Evolutionary conservation across 1,140 invertebrate species (phyloP).

Genomic region (Macrobrachium rosenbergii): DNA sequence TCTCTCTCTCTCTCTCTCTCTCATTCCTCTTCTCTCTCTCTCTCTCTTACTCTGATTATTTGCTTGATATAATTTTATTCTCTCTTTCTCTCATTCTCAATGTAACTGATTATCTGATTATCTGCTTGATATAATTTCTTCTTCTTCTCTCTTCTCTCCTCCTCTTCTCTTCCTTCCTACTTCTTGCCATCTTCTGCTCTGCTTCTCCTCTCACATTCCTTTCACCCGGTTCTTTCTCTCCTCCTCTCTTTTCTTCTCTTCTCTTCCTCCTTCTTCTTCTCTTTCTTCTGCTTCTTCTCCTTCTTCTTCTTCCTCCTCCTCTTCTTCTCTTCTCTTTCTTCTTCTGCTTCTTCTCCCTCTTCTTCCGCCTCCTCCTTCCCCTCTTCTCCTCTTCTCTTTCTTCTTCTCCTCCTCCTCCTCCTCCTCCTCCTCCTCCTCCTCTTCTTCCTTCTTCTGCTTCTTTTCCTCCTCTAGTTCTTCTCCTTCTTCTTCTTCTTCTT

Average conservation of each 20-base stretch:
- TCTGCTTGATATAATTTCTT: background rate
- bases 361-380: background rate
- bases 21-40: background rate
- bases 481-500: background rate
- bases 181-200: background rate
- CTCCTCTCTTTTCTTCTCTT: background rate
- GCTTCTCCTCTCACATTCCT: background rate
- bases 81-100: too few species aligned
- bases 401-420: background rate
- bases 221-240: background rate
- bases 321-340: background rate
- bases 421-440: background rate
- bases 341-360: background rate
- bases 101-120: background rate
- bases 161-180: background rate
- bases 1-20: background rate
- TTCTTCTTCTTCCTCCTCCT: background rate
- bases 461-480: background rate
- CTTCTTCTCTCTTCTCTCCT: constrained; percentile 16
- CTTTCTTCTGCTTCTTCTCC: background rate
- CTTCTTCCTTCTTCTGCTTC: background rate
- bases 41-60: background rate
- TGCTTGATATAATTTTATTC: too few species aligned
- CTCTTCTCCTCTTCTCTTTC: background rate
- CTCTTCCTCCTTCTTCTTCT: background rate